Conservation (phyloP, 2,888 invertebrate species). For the Diplazon laetatorius region DNA sequence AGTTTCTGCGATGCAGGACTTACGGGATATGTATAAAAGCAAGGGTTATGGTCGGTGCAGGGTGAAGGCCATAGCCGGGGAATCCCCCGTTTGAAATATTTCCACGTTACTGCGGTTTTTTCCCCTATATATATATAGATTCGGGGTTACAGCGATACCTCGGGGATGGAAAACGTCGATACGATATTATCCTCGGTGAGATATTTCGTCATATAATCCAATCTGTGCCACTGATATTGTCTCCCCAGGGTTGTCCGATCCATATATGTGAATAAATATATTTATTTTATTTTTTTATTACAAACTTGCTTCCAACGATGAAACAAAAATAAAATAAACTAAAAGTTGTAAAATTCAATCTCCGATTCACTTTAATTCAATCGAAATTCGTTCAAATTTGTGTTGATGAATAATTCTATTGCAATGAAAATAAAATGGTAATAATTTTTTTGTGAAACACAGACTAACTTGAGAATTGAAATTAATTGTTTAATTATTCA, state of each 20-base stretch:
- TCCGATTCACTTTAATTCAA: no score
- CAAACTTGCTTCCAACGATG: no score
- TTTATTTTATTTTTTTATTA: no score
- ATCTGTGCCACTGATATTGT: slow-evolving; percentile 54
- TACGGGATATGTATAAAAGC: slow-evolving; percentile 20
- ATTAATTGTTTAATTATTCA: no score
- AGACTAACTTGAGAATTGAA: no score
- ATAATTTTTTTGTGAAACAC: no score
- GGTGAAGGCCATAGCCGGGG: slow-evolving; percentile 19
- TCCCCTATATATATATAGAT: slow-evolving; percentile 29
- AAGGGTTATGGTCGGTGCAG: slow-evolving; percentile 33
- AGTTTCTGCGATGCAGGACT: slow-evolving; percentile 22
- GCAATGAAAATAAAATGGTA: no score
- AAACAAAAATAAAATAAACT: no score
- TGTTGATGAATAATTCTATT: no score
- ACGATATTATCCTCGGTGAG: slow-evolving; percentile 50
- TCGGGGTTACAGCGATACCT: slow-evolving; percentile 28
- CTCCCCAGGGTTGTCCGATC: slow-evolving; percentile 35
- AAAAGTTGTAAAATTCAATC: no score
- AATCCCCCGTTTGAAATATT: slow-evolving; percentile 49
- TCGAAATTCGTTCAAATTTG: no score
- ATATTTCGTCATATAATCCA: slow-evolving; percentile 58
- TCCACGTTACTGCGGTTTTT: background rate
- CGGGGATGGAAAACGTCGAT: slow-evolving; percentile 48
- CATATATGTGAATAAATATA: no score